Base-by-base conservation (phyloP, 2,797 vertebrate genomes). In the Trematomus bernacchii region DNA sequence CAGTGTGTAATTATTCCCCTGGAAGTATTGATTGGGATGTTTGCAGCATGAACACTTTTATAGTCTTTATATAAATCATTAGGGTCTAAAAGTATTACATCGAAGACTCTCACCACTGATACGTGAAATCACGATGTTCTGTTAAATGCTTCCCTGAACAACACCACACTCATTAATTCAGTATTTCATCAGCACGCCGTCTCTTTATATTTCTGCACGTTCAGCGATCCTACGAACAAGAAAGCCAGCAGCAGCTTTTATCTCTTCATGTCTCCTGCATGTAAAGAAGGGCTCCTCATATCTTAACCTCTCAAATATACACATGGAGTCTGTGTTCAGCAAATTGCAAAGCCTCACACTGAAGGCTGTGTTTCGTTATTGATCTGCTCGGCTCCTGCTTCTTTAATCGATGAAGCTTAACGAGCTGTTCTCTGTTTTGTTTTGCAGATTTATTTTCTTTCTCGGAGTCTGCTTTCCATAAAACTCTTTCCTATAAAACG, bases 291-390 rank as follows among this genome's bases (percentile, higher is more conserved):
- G 1, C 23, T 68, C 65, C 30, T 67, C 51, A 11, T 50, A 66
- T 79, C 23, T 53, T 6, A 21, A 27, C 70, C 61, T 15, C 57
- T 91, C 86, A 87, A 89, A 91, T 85, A 87, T 69, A 80, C 79
- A 80, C 40, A 60, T 21, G 66, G 46, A 83, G 57, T 65, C 59
- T 75, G 69, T 70, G 50, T 85, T 85, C 76, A 79, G 72, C 53
- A 90, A 86, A 92, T 76, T 78, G 77, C 77, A 44, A 51, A 81
- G 79, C 77, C 66, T 76, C 77, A 23, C 15, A 10, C 44, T 7
- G 12, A 66, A 42, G 52, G 57, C 66, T 1, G 5, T 2, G 52
- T 73, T 94, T 73, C 79, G 93, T 94, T 91, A 93, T 92, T 92
- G 82, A 94, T 74, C 43, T 55, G 76, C n/a, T 67, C 3, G n/a